phyloP scores from a whole-genome alignment of 1,140 invertebrate species.

The Eriosoma lanigerum region DNA sequence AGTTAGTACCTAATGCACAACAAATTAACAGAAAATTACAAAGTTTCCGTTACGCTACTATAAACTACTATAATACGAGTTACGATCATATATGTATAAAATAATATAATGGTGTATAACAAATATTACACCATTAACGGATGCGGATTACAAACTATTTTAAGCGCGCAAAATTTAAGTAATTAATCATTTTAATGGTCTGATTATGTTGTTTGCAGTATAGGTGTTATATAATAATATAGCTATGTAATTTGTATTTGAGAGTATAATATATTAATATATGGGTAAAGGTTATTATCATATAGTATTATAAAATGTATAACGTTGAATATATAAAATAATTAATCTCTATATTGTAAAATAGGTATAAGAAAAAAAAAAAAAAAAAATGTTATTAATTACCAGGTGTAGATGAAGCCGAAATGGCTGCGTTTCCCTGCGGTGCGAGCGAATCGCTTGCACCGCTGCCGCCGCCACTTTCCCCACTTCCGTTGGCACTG shows the following conservation, averaged over 20 bases:
- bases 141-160: slow-evolving; percentile 30
- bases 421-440: neutral
- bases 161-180: slow-evolving; percentile 16
- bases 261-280: neutral
- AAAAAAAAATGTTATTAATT: neutral
- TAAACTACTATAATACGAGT: neutral
- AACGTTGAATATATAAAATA: neutral
- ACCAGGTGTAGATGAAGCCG: neutral
- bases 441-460: neutral
- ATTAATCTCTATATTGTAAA: neutral
- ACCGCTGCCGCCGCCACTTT: neutral
- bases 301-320: neutral
- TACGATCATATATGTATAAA: too few relatives aligned
- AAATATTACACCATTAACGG: neutral
- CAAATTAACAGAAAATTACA: slow-evolving; percentile 26
- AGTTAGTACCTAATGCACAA: neutral
- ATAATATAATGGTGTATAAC: neutral
- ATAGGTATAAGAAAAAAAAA: neutral
- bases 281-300: neutral
- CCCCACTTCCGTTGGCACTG: neutral
- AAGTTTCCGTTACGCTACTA: neutral
- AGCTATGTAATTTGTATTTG: neutral
- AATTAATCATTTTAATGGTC: slow-evolving; percentile 27
- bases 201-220: neutral
- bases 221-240: neutral